Base-by-base conservation (phyloP, 2,888 invertebrate genomes). In the Anthophora plumipes region DNA sequence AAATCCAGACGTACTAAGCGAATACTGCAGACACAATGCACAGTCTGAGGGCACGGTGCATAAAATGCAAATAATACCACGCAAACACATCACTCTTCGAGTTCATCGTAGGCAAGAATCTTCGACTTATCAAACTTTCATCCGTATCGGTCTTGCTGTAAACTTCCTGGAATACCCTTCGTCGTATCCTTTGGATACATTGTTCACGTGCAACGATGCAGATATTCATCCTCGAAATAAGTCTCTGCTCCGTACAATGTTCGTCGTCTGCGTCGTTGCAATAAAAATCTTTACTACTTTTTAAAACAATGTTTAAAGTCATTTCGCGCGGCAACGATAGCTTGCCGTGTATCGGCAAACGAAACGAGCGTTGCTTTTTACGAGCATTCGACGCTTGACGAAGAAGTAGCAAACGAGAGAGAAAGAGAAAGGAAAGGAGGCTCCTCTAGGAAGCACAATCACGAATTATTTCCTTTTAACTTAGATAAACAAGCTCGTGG, bases 361-460 rank as follows among this genome's bases (percentile, higher is more conserved):
- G 52, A 54, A 80, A 78, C 78, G 60, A 76, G 41, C 61, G 68
- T 80, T 66, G 72, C 67, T 31, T 72, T 84, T 83, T 84, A 83
- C 83, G 78, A 78, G 73, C 75, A 63, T 71, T 74, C 78, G 67
- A 79, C 73, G 64, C 61, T 25, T 31, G 31, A 31, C 31, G 31
- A 31, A 31, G 31, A n/a, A 39, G 37, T 55, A 46, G 20, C 6
- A 43, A 61, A 59, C 43, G 72, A 25, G 22, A 3, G 46, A 41
- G 17, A n/a, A 4, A 41, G 14, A n/a, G n/a, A n/a, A n/a, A n/a
- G n/a, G n/a, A n/a, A 31, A 4, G 2, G 31, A 31, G 31, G 1
- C 31, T 31, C 31, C 31, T n/a, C 54, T 60, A 48, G 54, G 67
- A 43, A 55, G 64, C 60, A 25, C 50, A 66, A 69, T 82, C 76